A percentile compares a stretch with the other conserved stretches of the same genome.
These are phyloP conservation scores for Thunnus thynnus DNA, from an alignment of 2,113 vertebrate species.

Conservation along the genomic window DNA sequence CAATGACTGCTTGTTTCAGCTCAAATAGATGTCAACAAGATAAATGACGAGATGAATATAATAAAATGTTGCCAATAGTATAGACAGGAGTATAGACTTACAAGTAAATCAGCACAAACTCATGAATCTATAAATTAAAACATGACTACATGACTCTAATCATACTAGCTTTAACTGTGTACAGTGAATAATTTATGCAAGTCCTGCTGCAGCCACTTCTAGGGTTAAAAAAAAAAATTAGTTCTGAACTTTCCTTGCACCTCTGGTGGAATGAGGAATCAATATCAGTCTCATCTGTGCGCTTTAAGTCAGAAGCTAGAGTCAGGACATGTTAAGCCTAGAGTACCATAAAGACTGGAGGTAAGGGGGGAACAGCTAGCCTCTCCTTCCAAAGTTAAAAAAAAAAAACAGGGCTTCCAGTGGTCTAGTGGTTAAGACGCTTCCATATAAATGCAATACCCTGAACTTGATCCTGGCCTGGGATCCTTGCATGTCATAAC, in stretches of 20 bases:
- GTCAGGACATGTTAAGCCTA: not conserved
- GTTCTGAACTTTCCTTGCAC: not conserved
- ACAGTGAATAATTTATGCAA: not conserved
- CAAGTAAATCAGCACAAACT: not conserved
- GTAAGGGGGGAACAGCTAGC: not conserved
- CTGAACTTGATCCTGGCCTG: too few species aligned
- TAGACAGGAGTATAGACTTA: not conserved
- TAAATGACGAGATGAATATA: not conserved
- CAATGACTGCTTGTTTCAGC: not conserved
- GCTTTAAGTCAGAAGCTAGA: not conserved
- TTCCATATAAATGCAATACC: too few species aligned
- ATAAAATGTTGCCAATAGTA: not conserved
- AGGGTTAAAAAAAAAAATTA: not conserved
- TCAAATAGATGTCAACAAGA: not conserved
- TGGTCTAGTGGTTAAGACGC: too few species aligned
- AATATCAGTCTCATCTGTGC: not conserved
- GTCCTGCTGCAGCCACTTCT: not conserved
- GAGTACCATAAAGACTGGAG: not conserved
- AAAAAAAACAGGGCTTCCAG: too few species aligned
- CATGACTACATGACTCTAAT: not conserved
- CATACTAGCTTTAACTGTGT: not conserved
- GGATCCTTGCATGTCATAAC: too few species aligned
- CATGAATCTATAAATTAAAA: not conserved
- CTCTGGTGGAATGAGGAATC: not conserved
- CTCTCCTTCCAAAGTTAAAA: too few species aligned